Evolutionary conservation across 1,140 invertebrate species (phyloP).

Genomic region (Psix sp.): DNA sequence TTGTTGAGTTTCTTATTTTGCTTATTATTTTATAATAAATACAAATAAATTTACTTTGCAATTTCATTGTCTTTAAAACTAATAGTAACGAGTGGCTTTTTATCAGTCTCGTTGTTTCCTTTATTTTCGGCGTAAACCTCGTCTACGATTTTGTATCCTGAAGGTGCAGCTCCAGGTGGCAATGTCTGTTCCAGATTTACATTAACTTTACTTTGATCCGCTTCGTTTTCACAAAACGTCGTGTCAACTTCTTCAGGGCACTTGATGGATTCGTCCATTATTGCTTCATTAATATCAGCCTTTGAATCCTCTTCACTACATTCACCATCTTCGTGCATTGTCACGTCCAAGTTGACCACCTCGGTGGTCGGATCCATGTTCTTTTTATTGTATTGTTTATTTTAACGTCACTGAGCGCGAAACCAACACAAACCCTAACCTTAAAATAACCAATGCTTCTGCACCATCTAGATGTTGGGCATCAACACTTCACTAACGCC

Average conservation of each 20-base stretch:
- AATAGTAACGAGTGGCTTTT: constrained; percentile 55
- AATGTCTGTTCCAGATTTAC: constrained; percentile 56
- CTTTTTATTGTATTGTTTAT: constrained; percentile 5
- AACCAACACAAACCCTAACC: not conserved
- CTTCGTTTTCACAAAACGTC: not conserved
- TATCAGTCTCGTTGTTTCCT: constrained; percentile 3
- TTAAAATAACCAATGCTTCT: not conserved
- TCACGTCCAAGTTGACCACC: constrained; percentile 10
- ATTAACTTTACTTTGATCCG: not conserved
- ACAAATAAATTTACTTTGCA: constrained; percentile 58
- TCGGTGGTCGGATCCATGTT: constrained; percentile 4
- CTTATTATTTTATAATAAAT: constrained; percentile 6
- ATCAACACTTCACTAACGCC: not conserved
- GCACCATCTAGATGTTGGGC: too few species aligned
- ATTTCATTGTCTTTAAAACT: constrained; percentile 66
- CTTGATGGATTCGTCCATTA: not conserved
- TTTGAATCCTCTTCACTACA: constrained; percentile 3
- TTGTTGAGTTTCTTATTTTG: too few species aligned
- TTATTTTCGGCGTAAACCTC: constrained; percentile 40
- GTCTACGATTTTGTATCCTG: constrained; percentile 62
- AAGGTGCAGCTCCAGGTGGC: constrained; percentile 58
- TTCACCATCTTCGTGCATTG: constrained; percentile 8
- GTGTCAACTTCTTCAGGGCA: not conserved
- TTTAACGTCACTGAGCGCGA: not conserved
- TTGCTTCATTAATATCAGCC: too few species aligned